Percentiles rank a stretch among this genome's conserved stretches.
Conservation (phyloP, 2,113 vertebrate species). For the Motacilla alba region DNA sequence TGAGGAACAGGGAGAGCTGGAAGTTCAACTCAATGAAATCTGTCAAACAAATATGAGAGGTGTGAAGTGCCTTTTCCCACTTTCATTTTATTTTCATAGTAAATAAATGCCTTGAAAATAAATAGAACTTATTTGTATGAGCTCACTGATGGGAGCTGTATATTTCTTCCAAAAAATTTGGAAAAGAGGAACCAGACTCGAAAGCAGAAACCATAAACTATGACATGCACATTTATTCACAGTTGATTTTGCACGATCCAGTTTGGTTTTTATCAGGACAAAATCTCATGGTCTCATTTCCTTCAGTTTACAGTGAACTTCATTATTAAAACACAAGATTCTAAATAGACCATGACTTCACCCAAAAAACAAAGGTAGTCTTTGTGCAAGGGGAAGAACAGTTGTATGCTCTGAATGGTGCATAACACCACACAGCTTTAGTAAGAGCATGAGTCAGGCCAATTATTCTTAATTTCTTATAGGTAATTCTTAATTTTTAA, state of each 20-base stretch:
- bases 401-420: neutral
- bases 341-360: slow-evolving; percentile 35
- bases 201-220: neutral
- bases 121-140: neutral
- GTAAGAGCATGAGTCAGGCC: neutral
- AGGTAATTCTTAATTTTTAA: neutral
- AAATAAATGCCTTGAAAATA: neutral
- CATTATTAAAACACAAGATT: slow-evolving; percentile 6
- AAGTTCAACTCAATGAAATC: neutral
- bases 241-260: slow-evolving; percentile 12
- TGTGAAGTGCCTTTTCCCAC: neutral
- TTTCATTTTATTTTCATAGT: neutral
- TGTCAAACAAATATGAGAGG: neutral
- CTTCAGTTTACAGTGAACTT: neutral
- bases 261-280: slow-evolving; percentile 9
- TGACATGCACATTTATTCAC: neutral
- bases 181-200: neutral
- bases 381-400: neutral
- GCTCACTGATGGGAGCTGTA: neutral
- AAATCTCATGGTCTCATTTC: slow-evolving; percentile 4
- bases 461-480: neutral
- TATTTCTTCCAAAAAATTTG: neutral
- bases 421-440: neutral
- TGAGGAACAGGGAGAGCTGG: neutral
- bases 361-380: slow-evolving; percentile 2